Conservation (phyloP, 92 coral and sea anemone genomes). For the Phenganax marumi region DNA sequence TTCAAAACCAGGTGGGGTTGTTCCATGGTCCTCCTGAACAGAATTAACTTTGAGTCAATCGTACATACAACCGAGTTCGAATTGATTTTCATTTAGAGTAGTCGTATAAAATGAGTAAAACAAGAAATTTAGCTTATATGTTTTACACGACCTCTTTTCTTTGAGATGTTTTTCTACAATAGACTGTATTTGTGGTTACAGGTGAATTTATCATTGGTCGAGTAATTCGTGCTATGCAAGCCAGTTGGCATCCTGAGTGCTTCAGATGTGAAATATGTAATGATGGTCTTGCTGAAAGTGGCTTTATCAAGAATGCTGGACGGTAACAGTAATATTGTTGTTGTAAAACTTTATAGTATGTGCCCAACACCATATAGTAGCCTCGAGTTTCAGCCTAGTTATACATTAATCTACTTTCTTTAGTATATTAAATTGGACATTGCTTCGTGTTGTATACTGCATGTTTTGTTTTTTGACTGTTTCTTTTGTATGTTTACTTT, state of each 20-base stretch:
- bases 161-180: not conserved
- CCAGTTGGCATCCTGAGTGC: slow-evolving; percentile 99
- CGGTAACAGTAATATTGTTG: slow-evolving; percentile 53
- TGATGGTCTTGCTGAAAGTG: slow-evolving; percentile 95
- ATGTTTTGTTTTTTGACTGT: not conserved
- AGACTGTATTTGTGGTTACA: slow-evolving; percentile 13
- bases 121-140: too few species aligned
- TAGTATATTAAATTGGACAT: too few species aligned
- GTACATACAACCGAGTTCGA: too few species aligned
- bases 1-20: too few species aligned
- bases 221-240: slow-evolving; percentile 99
- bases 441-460: not conserved
- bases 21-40: too few species aligned
- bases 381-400: not conserved
- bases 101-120: too few species aligned
- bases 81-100: too few species aligned
- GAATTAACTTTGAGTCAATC: too few species aligned
- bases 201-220: slow-evolving; percentile 98
- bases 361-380: not conserved
- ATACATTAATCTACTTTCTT: too few species aligned
- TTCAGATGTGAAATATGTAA: slow-evolving; percentile 96
- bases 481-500: not conserved
- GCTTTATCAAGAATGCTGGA: slow-evolving; percentile 99
- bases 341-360: not conserved
- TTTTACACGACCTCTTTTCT: too few species aligned